Percentiles rank a stretch among this genome's conserved stretches.
These are phyloP conservation scores for Polyergus mexicanus DNA, from an alignment of 1,140 invertebrate genomes.

Conservation along the genomic window DNA sequence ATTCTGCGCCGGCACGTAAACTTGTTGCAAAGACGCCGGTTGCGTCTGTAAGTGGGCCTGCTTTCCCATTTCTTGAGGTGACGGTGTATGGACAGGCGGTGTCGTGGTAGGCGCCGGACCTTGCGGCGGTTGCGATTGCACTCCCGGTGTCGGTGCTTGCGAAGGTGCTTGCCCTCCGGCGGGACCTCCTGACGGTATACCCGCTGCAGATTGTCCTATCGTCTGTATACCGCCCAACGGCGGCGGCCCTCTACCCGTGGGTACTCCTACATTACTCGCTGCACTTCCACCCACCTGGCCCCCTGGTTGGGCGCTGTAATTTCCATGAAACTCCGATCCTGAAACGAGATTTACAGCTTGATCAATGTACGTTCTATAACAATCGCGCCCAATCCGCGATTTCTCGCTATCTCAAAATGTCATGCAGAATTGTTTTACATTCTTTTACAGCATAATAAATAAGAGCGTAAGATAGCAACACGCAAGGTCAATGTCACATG, in stretches of 20 bases:
- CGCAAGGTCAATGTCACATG: not conserved
- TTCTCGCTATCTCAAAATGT: not conserved
- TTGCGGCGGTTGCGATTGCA: slow-evolving; percentile 81
- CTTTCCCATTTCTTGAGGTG: slow-evolving; percentile 84
- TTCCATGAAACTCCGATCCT: slow-evolving; percentile 86
- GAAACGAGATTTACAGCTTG: slow-evolving; percentile 58
- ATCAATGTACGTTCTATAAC: not conserved
- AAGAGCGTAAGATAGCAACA: not conserved
- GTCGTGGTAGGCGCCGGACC: slow-evolving; percentile 81
- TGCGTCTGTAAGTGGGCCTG: slow-evolving; percentile 81
- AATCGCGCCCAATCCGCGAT: not conserved
- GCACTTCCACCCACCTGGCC: slow-evolving; percentile 83
- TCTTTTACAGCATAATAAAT: slow-evolving; percentile 16
- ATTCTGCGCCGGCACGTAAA: slow-evolving; percentile 77
- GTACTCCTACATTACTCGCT: slow-evolving; percentile 82
- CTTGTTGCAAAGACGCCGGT: slow-evolving; percentile 75
- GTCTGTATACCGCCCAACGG: slow-evolving; percentile 81
- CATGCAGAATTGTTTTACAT: not conserved
- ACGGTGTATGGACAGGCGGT: slow-evolving; percentile 80
- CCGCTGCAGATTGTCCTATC: slow-evolving; percentile 81
- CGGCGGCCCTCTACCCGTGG: slow-evolving; percentile 83
- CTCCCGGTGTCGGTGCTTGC: slow-evolving; percentile 78
- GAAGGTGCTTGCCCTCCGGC: slow-evolving; percentile 78
- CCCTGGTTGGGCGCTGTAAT: slow-evolving; percentile 84
- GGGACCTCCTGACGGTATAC: slow-evolving; percentile 81